These are phyloP conservation scores for Trachurus trachurus DNA, from an alignment of 2,797 vertebrate species.

Conservation along the genomic window DNA sequence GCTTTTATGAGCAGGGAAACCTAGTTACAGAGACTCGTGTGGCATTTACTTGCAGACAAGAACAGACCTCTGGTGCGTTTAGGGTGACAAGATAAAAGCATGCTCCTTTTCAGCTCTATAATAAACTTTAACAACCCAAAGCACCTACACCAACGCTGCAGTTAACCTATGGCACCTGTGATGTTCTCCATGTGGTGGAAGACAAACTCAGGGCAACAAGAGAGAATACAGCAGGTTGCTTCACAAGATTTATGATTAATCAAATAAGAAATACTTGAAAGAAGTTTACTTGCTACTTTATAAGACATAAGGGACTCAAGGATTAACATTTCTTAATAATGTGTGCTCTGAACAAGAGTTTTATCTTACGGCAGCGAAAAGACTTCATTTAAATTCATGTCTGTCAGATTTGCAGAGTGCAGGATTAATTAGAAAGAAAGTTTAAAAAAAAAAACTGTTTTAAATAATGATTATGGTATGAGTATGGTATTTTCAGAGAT, in stretches of 20 bases:
- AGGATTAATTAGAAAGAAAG: background rate
- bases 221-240: too few species aligned
- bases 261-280: too few species aligned
- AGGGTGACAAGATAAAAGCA: background rate
- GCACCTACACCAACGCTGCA: background rate
- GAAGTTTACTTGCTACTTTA: too few species aligned
- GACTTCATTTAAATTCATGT: background rate
- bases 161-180: background rate
- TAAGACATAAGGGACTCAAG: background rate
- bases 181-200: background rate
- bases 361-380: background rate
- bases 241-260: too few species aligned
- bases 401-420: background rate
- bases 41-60: background rate
- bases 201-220: too few species aligned
- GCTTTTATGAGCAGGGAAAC: constrained; percentile 7
- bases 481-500: constrained; percentile 1
- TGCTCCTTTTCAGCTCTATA: background rate
- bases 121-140: background rate
- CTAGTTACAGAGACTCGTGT: background rate
- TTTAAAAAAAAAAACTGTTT: background rate
- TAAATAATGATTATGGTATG: background rate
- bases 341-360: background rate
- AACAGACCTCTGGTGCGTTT: background rate
- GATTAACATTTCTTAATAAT: background rate